Conservation (phyloP, 2,888 invertebrate genomes). For the Leistus spinibarbis region DNA sequence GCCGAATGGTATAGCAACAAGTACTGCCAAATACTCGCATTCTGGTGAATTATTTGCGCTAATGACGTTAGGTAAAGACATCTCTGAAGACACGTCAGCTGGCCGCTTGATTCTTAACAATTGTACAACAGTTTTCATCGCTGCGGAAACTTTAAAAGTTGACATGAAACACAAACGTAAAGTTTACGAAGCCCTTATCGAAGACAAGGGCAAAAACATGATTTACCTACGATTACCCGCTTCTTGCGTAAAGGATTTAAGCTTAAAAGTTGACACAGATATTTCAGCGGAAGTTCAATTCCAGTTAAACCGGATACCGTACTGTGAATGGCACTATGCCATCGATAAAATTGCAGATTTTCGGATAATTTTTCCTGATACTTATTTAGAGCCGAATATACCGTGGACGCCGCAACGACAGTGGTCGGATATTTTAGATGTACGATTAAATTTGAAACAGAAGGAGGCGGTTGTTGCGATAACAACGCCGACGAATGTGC, state of each 20-base stretch:
- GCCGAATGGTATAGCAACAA: slow-evolving; percentile 69
- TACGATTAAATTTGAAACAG: slow-evolving; percentile 75
- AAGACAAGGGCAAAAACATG: slow-evolving; percentile 79
- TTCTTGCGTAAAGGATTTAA: slow-evolving; percentile 67
- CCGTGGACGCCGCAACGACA: slow-evolving; percentile 73
- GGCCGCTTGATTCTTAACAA: slow-evolving; percentile 79
- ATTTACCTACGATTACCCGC: slow-evolving; percentile 76
- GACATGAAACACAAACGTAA: slow-evolving; percentile 51
- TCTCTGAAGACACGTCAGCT: slow-evolving; percentile 82
- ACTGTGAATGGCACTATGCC: slow-evolving; percentile 85
- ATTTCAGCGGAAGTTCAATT: slow-evolving; percentile 78
- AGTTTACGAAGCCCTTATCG: slow-evolving; percentile 77
- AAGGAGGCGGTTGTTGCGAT: slow-evolving; percentile 79
- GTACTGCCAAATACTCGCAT: slow-evolving; percentile 76
- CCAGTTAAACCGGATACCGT: slow-evolving; percentile 77
- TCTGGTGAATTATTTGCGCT: slow-evolving; percentile 78
- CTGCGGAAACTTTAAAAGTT: slow-evolving; percentile 43
- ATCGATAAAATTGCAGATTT: slow-evolving; percentile 76
- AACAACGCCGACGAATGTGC: slow-evolving; percentile 66
- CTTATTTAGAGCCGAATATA: slow-evolving; percentile 66
- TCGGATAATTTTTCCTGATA: slow-evolving; percentile 74
- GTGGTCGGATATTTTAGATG: slow-evolving; percentile 69
- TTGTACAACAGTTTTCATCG: slow-evolving; percentile 71
- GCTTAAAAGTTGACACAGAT: slow-evolving; percentile 67
- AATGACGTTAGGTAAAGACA: slow-evolving; percentile 71